A percentile compares a stretch with the other conserved stretches of the same genome.
phyloP scores from a whole-genome alignment of 2,888 invertebrate genomes.

The Dromius quadrimaculatus region DNA sequence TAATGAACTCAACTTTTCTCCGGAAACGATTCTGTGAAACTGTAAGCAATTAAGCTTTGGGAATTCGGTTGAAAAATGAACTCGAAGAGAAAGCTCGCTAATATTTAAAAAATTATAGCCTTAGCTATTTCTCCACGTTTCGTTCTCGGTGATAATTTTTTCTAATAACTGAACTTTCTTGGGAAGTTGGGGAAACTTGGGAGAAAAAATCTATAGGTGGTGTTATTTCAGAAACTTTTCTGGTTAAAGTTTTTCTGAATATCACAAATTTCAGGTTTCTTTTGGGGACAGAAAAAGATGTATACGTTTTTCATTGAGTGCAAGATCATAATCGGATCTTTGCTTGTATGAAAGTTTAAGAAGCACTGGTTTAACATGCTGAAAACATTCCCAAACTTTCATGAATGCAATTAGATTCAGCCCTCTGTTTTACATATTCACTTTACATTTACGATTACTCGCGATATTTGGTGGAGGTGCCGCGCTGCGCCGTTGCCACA shows the following conservation, averaged over 20 bases:
- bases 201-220: slow-evolving; percentile 17
- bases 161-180: slow-evolving; percentile 27
- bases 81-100: slow-evolving; percentile 34
- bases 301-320: no score
- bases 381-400: no score
- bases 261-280: slow-evolving; percentile 8
- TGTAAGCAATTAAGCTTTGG: slow-evolving; percentile 42
- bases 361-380: no score
- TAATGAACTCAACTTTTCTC: slow-evolving; percentile 50
- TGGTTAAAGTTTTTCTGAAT: slow-evolving; percentile 31
- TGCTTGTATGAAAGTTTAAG: no score
- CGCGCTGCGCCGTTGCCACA: no score
- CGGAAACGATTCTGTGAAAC: slow-evolving; percentile 37
- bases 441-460: no score
- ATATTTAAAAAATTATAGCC: slow-evolving; percentile 46
- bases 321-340: no score
- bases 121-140: slow-evolving; percentile 21
- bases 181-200: slow-evolving; percentile 13
- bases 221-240: slow-evolving; percentile 15
- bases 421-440: no score
- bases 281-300: no score
- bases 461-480: slow-evolving; percentile 13
- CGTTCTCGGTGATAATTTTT: slow-evolving; percentile 24
- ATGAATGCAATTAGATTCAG: no score
- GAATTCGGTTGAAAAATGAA: slow-evolving; percentile 45